Evolutionary conservation across 2,797 vertebrate genomes (phyloP).

Genomic region (Martes flavigula): DNA sequence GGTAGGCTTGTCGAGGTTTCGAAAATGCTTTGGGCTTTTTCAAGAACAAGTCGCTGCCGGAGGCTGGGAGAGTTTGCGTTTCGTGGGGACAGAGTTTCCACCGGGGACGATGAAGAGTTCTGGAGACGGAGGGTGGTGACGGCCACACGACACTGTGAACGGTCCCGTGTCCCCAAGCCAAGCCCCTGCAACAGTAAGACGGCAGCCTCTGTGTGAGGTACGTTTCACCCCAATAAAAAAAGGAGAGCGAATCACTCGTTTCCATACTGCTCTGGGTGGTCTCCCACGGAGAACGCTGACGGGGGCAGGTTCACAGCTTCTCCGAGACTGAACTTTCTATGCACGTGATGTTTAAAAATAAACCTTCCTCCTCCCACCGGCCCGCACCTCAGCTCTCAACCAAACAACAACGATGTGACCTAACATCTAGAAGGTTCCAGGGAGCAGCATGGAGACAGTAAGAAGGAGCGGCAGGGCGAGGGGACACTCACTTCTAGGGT

Average conservation of each 20-base stretch:
- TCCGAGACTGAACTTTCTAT: neutral
- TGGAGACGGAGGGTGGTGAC: neutral
- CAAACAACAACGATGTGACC: neutral
- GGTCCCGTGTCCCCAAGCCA: neutral
- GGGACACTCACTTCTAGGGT: neutral
- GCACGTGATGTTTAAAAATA: neutral
- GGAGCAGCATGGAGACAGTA: neutral
- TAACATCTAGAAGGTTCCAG: neutral
- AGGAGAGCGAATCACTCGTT: neutral
- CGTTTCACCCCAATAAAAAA: neutral
- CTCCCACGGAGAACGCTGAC: neutral
- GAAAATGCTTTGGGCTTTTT: neutral
- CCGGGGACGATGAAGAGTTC: neutral
- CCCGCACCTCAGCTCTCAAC: neutral
- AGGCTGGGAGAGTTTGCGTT: neutral
- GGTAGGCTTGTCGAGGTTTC: neutral
- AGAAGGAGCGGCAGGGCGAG: neutral
- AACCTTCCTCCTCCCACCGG: neutral
- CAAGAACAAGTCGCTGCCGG: neutral
- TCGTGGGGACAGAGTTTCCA: neutral
- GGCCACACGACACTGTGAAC: neutral
- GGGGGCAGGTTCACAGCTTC: neutral
- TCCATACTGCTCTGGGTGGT: neutral
- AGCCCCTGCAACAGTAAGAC: neutral
- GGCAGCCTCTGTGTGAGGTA: neutral